Base-by-base conservation (phyloP, 1,140 invertebrate species). In the Muscidifurax raptorellus region DNA sequence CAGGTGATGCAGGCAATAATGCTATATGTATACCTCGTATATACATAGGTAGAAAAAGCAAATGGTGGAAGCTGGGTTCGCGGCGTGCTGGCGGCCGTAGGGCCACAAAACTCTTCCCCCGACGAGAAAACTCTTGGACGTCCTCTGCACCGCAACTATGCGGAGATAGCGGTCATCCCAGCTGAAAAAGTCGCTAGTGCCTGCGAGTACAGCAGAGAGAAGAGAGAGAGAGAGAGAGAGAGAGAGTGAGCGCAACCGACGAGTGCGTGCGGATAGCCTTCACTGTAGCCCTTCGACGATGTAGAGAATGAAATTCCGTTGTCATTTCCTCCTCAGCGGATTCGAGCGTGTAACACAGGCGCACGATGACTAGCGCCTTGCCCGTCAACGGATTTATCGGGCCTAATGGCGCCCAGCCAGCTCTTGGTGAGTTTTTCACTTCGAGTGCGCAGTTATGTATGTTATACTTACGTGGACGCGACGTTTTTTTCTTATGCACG, bases 381-480 rank as follows among this genome's bases (percentile, higher is more conserved):
- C 87, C 88, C 36, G 66, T 88, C 82, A 88, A 89, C 87, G 87
- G 87, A 85, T 91, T 90, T 89, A 93, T 93, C 91, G 91, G 92
- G 88, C 88, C 90, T 83, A 87, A 88, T 71, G 92, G 90, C 85
- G 88, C 88, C 76, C 92, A 92, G 85, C 89, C 91, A 88, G 88
- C 90, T 90, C 89, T 89, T 77, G 87, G 92, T 93, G 83, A 92
- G 89, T 69, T 86, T 44, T 28, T 76, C 47, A 75, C 64, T 66
- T 10, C 10, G 4, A 30, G 36, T 40, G 36, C 7, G 36, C 36
- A 32, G 71, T 66, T 47, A 71, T 77, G 9, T 0, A 80, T 30
- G 13, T n/a, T 18, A 27, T 12, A 12, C 7, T 36, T 36, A 10
- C 36, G 36, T 36, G 36, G 36, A 36, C 7, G 36, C 36, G 7